Evolutionary conservation across 2,888 invertebrate genomes (phyloP).

Genomic region (Gerosis bhagava): DNA sequence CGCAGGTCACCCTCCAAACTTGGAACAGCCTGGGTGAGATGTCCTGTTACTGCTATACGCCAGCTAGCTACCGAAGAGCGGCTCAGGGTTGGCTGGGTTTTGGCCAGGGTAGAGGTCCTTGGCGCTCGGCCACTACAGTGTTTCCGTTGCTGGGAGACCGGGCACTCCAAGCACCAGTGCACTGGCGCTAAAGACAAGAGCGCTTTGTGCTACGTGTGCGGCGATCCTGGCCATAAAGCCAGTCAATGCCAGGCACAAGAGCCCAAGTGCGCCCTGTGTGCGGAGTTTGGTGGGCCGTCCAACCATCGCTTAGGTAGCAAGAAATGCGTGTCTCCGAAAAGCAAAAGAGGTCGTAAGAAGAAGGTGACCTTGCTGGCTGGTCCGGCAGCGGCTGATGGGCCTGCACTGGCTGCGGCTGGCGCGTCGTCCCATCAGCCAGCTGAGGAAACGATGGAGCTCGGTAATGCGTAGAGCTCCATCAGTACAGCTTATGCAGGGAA

Average conservation of each 20-base stretch:
- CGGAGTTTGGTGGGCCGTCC: neutral
- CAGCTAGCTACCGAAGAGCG: too few species aligned
- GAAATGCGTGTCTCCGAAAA: slow-evolving; percentile 1
- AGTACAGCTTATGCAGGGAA: neutral
- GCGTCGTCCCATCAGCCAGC: slow-evolving; percentile 6
- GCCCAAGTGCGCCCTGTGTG: too few species aligned
- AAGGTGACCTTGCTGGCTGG: neutral
- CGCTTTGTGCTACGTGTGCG: slow-evolving; percentile 12
- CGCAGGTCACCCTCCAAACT: neutral
- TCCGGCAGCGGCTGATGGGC: neutral
- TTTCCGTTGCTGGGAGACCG: too few species aligned
- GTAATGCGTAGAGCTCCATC: too few species aligned
- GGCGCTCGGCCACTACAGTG: neutral
- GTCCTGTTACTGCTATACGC: neutral
- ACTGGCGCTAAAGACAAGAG: slow-evolving; percentile 10
- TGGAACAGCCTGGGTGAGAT: slow-evolving; percentile 1
- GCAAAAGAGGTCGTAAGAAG: neutral
- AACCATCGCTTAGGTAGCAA: slow-evolving; percentile 6
- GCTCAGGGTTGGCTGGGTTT: neutral
- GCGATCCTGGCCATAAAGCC: too few species aligned
- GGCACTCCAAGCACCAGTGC: slow-evolving; percentile 2
- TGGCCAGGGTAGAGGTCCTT: too few species aligned
- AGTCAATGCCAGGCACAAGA: slow-evolving; percentile 9
- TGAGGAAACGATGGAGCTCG: too few species aligned
- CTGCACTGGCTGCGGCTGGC: slow-evolving; percentile 2